phyloP scores from a whole-genome alignment of 2,113 vertebrate species.

The Xenopus laevis region DNA sequence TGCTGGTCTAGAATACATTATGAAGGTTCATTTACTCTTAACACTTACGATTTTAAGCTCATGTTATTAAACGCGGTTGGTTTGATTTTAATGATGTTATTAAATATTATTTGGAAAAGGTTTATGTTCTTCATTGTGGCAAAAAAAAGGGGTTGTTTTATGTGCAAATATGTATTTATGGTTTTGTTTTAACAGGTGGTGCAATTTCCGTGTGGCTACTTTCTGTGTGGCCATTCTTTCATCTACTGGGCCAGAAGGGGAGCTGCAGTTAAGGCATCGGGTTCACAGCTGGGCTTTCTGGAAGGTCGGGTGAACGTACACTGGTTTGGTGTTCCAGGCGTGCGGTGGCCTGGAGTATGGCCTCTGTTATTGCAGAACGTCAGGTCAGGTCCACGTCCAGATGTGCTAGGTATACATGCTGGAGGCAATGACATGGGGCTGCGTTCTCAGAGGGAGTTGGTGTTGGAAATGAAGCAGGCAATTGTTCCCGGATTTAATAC shows the following conservation, averaged over 20 bases:
- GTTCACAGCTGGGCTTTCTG: neutral
- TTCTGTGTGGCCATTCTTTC: neutral
- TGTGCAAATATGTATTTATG: no score
- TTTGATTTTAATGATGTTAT: no score
- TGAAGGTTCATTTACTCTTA: no score
- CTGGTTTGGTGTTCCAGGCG: neutral
- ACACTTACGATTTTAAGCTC: no score
- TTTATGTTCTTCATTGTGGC: no score
- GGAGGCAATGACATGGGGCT: neutral
- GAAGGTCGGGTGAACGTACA: neutral
- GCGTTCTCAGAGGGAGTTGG: neutral
- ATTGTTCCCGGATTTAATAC: neutral
- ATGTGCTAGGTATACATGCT: neutral
- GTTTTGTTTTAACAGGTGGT: no score
- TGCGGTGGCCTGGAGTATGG: neutral
- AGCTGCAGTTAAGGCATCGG: neutral
- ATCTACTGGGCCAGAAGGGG: neutral
- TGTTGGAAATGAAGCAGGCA: neutral
- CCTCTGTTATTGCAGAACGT: neutral
- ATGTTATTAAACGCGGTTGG: no score
- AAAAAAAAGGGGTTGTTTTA: no score
- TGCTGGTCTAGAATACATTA: no score
- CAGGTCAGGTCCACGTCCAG: neutral
- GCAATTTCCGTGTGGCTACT: neutral
- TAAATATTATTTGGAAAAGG: no score